Percentiles rank a stretch among this genome's conserved stretches.
These are phyloP conservation scores for Unio pictorum DNA, from an alignment of 2,888 invertebrate genomes.

Conservation along the genomic window DNA sequence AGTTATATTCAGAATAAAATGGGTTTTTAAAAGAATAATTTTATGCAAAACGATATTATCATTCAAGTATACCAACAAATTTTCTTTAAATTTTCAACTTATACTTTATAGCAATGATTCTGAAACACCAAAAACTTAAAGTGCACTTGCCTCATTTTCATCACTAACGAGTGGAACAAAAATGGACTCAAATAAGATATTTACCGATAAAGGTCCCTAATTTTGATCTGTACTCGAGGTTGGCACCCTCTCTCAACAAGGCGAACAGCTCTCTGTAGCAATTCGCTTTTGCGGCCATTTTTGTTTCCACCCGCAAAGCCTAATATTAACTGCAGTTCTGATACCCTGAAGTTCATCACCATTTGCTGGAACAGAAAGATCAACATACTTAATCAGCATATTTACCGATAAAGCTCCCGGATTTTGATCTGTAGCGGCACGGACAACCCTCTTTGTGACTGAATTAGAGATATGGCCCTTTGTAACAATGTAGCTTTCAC, in stretches of 20 bases:
- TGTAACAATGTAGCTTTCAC: slow-evolving; percentile 85
- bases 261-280: slow-evolving; percentile 82
- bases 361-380: slow-evolving; percentile 71
- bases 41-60: no score
- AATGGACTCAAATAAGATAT: slow-evolving; percentile 12
- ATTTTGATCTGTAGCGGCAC: slow-evolving; percentile 79
- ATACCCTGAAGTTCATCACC: slow-evolving; percentile 83
- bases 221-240: slow-evolving; percentile 78
- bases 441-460: slow-evolving; percentile 74
- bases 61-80: no score
- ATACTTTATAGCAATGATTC: no score
- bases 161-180: slow-evolving; percentile 1
- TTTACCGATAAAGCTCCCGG: slow-evolving; percentile 78
- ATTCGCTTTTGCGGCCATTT: slow-evolving; percentile 85
- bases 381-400: slow-evolving; percentile 9
- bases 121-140: neutral
- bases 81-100: no score
- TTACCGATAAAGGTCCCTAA: slow-evolving; percentile 79
- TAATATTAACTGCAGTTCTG: slow-evolving; percentile 87
- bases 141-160: neutral
- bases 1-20: no score
- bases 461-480: slow-evolving; percentile 81
- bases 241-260: slow-evolving; percentile 78
- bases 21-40: no score
- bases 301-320: slow-evolving; percentile 86